A percentile compares a stretch with the other conserved stretches of the same genome.
phyloP scores from a whole-genome alignment of 2,888 invertebrate species.

The Oegoconia quadripuncta region DNA sequence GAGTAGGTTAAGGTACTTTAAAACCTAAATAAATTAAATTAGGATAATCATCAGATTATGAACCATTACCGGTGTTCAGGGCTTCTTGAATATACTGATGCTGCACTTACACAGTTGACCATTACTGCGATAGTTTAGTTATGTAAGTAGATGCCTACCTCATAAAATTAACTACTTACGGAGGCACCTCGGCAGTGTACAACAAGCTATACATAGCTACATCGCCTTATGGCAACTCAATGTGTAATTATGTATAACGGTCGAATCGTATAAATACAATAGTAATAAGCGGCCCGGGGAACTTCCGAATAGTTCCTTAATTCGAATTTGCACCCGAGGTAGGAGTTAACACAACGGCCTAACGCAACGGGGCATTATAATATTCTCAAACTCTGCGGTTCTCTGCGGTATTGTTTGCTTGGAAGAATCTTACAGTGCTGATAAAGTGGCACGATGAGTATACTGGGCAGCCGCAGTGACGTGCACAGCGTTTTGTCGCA shows the following conservation, averaged over 20 bases:
- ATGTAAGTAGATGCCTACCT: not conserved
- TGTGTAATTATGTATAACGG: too few species aligned
- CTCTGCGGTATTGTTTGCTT: not conserved
- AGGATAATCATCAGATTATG: too few species aligned
- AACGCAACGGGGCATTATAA: conserved; percentile 6
- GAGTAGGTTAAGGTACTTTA: too few species aligned
- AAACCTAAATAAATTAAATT: too few species aligned
- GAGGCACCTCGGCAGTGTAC: too few species aligned
- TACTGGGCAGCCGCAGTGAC: too few species aligned
- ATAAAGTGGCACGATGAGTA: too few species aligned
- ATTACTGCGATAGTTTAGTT: too few species aligned
- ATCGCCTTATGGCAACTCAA: not conserved
- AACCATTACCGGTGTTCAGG: too few species aligned
- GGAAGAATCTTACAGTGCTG: not conserved
- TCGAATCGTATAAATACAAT: not conserved
- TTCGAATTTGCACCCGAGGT: conserved; percentile 11
- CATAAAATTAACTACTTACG: not conserved
- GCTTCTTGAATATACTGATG: too few species aligned
- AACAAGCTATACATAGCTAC: not conserved
- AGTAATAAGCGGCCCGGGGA: conserved; percentile 12
- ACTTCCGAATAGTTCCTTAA: conserved; percentile 14
- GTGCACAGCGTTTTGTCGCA: too few species aligned
- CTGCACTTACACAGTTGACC: too few species aligned
- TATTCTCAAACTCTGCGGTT: conserved; percentile 7
- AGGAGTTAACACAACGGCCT: conserved; percentile 11